Base-by-base conservation (phyloP, 2,888 invertebrate species). In the Luffia ferchaultella region DNA sequence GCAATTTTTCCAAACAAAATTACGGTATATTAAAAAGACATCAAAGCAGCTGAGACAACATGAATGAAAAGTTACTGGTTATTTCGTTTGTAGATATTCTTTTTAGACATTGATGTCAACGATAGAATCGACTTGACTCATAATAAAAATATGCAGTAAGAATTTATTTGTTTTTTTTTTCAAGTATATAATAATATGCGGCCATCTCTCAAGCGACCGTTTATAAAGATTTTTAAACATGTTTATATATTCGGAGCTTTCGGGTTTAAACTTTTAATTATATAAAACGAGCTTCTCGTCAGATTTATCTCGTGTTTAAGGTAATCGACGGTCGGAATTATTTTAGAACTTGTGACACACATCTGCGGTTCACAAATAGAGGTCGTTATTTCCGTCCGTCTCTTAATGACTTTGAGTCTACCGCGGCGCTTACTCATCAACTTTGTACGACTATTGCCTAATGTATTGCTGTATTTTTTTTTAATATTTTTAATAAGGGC, bases 351-450 rank as follows among this genome's bases (percentile, higher is more conserved):
- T 12, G 30, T 79, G 80, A 79, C 82, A 80, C 73, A 82, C 73
- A 76, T 80, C 68, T 68, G 68, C 58, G 67, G 55, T 59, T 65
- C 69, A 63, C 67, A 65, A 73, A 76, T 74, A 73, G 71, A 68
- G 62, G 59, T 59, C 51, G 67, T 73, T 80, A 80, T 80, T 80
- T 77, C 64, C 65, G 71, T 68, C 66, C 55, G 63, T 58, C 63
- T 67, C 70, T 65, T 78, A 76, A 79, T 79, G 76, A 76, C 69
- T 65, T 59, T 61, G 5, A 3, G 5, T 12, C 30, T 12, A 3
- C 30, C 30, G 30, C 62, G 65, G 67, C 71, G 69, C 64, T 63
- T 65, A 70, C 62, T 60, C 68, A 68, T 68, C 66, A 63, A 69
- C 67, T 66, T 68, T 70, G 64, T 62, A 63, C 61, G 62, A 64